Percentiles rank a stretch among this genome's conserved stretches.
Evolutionary conservation across 2,888 invertebrate genomes (phyloP).

Genomic region (Melanchra persicariae): DNA sequence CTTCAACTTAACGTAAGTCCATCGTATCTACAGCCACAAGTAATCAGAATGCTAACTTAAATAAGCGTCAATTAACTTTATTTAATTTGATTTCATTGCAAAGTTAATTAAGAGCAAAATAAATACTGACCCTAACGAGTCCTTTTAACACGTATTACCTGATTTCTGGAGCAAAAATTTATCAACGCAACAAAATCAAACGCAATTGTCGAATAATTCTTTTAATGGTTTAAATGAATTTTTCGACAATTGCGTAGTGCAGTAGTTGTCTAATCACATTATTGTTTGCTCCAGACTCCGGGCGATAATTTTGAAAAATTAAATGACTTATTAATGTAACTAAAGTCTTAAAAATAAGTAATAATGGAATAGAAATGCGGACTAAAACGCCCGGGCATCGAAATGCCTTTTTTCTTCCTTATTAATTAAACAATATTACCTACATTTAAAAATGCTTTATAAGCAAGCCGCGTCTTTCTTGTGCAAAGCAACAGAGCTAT

Average conservation of each 20-base stretch:
- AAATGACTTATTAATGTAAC: constrained; percentile 3
- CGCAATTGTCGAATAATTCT: not conserved
- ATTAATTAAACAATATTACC: constrained; percentile 21
- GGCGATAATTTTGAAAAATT: constrained; percentile 5
- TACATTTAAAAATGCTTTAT: constrained; percentile 19
- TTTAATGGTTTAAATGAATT: too few relatives aligned
- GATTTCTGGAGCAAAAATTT: not conserved
- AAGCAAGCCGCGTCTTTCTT: constrained; percentile 4
- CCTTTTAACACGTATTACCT: not conserved
- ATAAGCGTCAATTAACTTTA: not conserved
- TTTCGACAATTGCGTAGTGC: too few relatives aligned
- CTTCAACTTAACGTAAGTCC: constrained; percentile 65
- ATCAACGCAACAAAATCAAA: not conserved
- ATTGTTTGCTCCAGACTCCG: not conserved
- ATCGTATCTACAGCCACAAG: constrained; percentile 61
- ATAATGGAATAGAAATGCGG: constrained; percentile 48
- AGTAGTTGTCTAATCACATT: not conserved
- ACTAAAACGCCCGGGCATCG: constrained; percentile 51
- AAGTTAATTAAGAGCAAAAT: constrained; percentile 9
- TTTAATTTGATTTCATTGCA: constrained; percentile 9
- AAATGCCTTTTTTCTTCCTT: constrained; percentile 39
- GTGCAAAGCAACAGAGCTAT: constrained; percentile 13
- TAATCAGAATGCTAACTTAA: constrained; percentile 33
- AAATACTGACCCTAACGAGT: not conserved
- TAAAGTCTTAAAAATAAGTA: constrained; percentile 36